Evolutionary conservation across 37 sponge, comb jelly and placozoan genomes (phyloP).

Genomic region (Halisarca cf. caerulea): DNA sequence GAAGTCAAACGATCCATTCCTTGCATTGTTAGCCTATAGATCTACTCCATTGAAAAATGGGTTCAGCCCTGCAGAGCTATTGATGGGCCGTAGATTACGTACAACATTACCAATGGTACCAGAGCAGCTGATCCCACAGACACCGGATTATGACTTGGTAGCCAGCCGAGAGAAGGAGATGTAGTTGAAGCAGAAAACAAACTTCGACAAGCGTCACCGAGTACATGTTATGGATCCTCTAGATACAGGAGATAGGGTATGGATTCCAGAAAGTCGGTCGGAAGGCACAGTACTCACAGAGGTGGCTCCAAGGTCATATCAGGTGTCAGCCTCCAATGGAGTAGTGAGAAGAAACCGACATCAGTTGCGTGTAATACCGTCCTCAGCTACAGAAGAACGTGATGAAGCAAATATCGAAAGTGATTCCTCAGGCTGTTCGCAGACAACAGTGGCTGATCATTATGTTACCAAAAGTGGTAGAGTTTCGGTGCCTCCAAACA

Average conservation of each 20-base stretch:
- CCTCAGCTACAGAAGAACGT: too few relatives aligned
- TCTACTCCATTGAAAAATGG: slow-evolving; percentile 45
- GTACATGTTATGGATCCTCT: slow-evolving; percentile 11
- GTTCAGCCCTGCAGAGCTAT: slow-evolving; percentile 43
- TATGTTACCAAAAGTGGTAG: background rate
- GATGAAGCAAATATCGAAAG: too few relatives aligned
- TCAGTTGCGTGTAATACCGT: background rate
- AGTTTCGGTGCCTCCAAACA: background rate
- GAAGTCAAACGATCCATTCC: slow-evolving; percentile 46
- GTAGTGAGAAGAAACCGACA: slow-evolving; percentile 34
- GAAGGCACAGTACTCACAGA: slow-evolving; percentile 17
- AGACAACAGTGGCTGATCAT: background rate
- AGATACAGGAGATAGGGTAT: too few relatives aligned
- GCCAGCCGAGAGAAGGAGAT: slow-evolving; percentile 8
- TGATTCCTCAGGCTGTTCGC: background rate
- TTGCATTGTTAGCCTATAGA: slow-evolving; percentile 49
- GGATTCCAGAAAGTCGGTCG: slow-evolving; percentile 27
- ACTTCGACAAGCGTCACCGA: slow-evolving; percentile 19
- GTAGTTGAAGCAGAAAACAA: slow-evolving; percentile 23
- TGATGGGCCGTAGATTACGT: slow-evolving; percentile 42
- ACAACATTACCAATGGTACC: slow-evolving; percentile 36
- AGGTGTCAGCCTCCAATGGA: slow-evolving; percentile 9
- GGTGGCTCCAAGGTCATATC: slow-evolving; percentile 29
- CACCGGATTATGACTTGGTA: background rate
- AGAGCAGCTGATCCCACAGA: slow-evolving; percentile 24